Conservation (phyloP, 2,113 vertebrate species). For the Rhinopomastus cyanomelas region DNA sequence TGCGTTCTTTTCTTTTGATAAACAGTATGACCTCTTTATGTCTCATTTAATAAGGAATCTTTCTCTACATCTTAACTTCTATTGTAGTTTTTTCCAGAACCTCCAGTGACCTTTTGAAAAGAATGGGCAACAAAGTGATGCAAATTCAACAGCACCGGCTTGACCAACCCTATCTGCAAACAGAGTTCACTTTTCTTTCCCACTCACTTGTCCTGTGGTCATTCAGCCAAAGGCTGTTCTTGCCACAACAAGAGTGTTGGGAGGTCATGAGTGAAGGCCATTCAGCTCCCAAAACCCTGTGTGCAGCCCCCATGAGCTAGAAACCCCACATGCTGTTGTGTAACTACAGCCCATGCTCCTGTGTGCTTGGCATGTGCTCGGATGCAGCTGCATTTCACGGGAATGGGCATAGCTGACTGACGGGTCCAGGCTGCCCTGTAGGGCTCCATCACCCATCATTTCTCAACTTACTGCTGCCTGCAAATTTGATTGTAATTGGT, state of each 20-base stretch:
- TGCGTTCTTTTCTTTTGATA: not conserved
- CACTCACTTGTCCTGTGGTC: not conserved
- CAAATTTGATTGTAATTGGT: not conserved
- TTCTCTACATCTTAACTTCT: not conserved
- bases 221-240: not conserved
- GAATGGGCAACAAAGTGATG: not conserved
- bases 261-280: not conserved
- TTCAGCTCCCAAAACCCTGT: not conserved
- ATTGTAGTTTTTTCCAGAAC: not conserved
- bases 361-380: not conserved
- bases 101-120: slow-evolving; percentile 35
- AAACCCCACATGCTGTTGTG: not conserved
- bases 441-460: not conserved
- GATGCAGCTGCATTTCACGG: not conserved
- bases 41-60: slow-evolving; percentile 30
- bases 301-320: not conserved
- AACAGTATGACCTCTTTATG: slow-evolving; percentile 41
- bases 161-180: not conserved
- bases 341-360: rapidly evolving
- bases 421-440: not conserved
- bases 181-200: not conserved
- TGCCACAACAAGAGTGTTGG: not conserved
- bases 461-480: not conserved
- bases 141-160: not conserved
- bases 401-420: not conserved